A percentile compares a stretch with the other conserved stretches of the same genome.
Conservation (phyloP, 2,888 invertebrate genomes). For the Drosophila meridiana region DNA sequence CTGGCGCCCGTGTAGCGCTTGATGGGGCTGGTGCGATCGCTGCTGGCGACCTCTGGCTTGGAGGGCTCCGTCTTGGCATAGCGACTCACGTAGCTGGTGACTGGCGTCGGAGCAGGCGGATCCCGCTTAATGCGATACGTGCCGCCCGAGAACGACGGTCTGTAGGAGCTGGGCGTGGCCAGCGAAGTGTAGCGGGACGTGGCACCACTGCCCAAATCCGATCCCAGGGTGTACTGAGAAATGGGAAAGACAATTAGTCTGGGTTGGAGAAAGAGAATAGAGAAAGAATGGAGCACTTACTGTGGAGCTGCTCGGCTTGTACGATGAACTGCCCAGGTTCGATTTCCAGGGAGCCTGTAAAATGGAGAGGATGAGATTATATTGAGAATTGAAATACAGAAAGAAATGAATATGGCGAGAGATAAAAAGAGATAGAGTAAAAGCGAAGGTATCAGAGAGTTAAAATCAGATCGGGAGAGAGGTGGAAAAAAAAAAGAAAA, state of each 20-base stretch:
- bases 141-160: constrained; percentile 85
- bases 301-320: constrained; percentile 80
- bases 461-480: no score
- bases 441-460: not conserved
- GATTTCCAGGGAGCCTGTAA: constrained; percentile 84
- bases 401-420: not conserved
- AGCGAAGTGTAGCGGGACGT: constrained; percentile 81
- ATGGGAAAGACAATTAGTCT: no score
- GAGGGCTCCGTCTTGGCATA: constrained; percentile 63
- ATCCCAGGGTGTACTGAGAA: constrained; percentile 82
- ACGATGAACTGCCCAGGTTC: constrained; percentile 80
- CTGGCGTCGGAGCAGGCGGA: constrained; percentile 62
- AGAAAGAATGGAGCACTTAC: constrained; percentile 57
- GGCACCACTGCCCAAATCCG: constrained; percentile 75
- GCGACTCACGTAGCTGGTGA: constrained; percentile 81
- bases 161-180: constrained; percentile 83
- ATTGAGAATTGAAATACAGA: not conserved
- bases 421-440: not conserved
- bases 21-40: constrained; percentile 70
- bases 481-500: no score
- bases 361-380: not conserved
- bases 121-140: constrained; percentile 85
- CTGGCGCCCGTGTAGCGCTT: constrained; percentile 75
- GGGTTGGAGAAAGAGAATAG: no score
- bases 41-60: constrained; percentile 58